phyloP scores from a whole-genome alignment of 2,113 vertebrate species.

The Gnathonemus longibarbis region DNA sequence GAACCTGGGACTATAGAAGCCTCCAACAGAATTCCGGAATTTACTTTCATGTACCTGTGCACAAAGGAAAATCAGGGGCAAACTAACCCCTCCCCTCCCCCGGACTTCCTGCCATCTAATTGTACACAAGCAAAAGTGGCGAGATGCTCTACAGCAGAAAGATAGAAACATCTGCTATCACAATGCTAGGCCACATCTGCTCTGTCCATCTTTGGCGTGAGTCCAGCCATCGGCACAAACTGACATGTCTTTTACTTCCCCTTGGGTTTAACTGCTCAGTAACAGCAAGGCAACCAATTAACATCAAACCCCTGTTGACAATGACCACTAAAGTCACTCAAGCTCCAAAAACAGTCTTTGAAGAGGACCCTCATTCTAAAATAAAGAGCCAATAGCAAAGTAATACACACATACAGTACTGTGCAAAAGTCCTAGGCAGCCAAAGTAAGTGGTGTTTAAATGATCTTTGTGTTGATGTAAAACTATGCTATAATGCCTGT shows the following conservation, averaged over 20 bases:
- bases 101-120: not conserved
- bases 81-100: not conserved
- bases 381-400: not conserved
- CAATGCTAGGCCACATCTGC: not conserved
- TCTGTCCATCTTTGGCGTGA: not conserved
- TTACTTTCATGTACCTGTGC: not conserved
- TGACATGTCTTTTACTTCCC: not conserved
- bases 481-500: no score
- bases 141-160: not conserved
- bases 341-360: not conserved
- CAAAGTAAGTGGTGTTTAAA: no score
- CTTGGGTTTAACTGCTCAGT: not conserved
- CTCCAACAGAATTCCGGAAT: not conserved
- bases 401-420: not conserved
- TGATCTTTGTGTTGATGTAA: no score
- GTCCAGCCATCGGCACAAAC: not conserved
- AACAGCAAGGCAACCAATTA: not conserved
- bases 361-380: not conserved
- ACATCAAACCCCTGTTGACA: not conserved
- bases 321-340: not conserved
- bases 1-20: not conserved
- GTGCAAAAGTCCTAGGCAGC: no score
- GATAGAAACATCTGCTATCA: not conserved
- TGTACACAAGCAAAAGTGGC: not conserved
- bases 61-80: not conserved